A percentile compares a stretch with the other conserved stretches of the same genome.
These are phyloP conservation scores for Nasonia giraulti DNA, from an alignment of 1,140 invertebrate genomes.

Conservation along the genomic window DNA sequence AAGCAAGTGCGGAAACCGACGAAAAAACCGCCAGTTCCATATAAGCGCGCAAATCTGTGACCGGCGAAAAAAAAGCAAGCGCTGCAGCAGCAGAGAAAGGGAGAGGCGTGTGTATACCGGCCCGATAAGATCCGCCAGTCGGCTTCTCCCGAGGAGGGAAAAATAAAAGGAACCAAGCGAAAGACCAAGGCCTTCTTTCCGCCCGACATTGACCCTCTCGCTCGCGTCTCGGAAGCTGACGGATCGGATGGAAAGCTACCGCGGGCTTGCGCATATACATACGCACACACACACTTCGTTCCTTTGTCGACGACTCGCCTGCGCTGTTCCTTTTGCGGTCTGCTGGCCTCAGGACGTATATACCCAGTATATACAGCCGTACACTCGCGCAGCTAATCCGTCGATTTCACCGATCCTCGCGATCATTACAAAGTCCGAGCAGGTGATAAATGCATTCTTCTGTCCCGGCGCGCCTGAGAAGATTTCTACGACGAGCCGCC, in stretches of 20 bases:
- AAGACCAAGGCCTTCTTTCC: slow-evolving; percentile 33
- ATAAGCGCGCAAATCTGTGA: not conserved
- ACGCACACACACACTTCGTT: not conserved
- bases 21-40: not conserved
- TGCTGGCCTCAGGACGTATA: no score
- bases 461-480: not conserved
- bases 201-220: slow-evolving; percentile 44
- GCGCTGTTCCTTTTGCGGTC: no score
- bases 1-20: not conserved
- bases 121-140: slow-evolving; percentile 26
- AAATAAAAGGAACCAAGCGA: not conserved
- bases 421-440: not conserved
- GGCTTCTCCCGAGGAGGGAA: not conserved
- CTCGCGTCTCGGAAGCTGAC: slow-evolving; percentile 10
- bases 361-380: no score
- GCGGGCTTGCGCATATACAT: not conserved
- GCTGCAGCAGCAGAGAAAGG: not conserved
- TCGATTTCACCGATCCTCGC: not conserved
- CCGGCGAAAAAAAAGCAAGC: not conserved
- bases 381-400: not conserved
- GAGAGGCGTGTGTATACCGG: not conserved
- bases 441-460: not conserved
- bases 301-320: no score
- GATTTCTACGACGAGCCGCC: no score
- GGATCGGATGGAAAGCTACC: not conserved